These are phyloP conservation scores for Orius laevigatus DNA, from an alignment of 1,140 invertebrate genomes.

Conservation along the genomic window DNA sequence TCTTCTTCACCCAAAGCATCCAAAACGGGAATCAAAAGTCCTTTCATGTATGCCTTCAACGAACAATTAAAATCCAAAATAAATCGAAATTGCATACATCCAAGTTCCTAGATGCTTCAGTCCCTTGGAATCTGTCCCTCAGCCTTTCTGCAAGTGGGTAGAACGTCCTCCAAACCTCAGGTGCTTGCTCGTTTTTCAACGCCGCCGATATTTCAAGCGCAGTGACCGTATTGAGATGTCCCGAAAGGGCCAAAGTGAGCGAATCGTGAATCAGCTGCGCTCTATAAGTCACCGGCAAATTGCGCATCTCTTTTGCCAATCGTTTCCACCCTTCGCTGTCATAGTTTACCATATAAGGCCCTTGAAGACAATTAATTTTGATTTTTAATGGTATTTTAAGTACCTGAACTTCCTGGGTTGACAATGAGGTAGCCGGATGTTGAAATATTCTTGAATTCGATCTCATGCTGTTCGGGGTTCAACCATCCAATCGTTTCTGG, in stretches of 20 bases:
- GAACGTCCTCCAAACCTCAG: conserved; percentile 43
- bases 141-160: conserved; percentile 49
- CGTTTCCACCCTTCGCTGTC: conserved; percentile 62
- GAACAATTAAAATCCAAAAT: not conserved
- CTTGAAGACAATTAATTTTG: conserved; percentile 26
- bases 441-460: conserved; percentile 10
- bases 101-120: conserved; percentile 13
- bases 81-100: conserved; percentile 17
- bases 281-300: conserved; percentile 42
- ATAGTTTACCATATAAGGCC: conserved; percentile 68
- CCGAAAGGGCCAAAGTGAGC: conserved; percentile 62
- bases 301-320: conserved; percentile 33
- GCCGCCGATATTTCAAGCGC: conserved; percentile 49
- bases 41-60: conserved; percentile 35
- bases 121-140: conserved; percentile 47
- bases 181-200: conserved; percentile 46
- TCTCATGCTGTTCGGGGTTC: conserved; percentile 10
- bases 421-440: conserved; percentile 35
- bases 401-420: conserved; percentile 66
- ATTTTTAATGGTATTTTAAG: conserved; percentile 10
- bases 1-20: conserved; percentile 22
- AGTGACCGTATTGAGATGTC: conserved; percentile 47
- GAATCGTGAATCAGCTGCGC: conserved; percentile 61
- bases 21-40: conserved; percentile 18
- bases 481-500: conserved; percentile 15